These are phyloP conservation scores for Scytalopus superciliaris DNA, from an alignment of 2,113 vertebrate genomes.

Conservation along the genomic window DNA sequence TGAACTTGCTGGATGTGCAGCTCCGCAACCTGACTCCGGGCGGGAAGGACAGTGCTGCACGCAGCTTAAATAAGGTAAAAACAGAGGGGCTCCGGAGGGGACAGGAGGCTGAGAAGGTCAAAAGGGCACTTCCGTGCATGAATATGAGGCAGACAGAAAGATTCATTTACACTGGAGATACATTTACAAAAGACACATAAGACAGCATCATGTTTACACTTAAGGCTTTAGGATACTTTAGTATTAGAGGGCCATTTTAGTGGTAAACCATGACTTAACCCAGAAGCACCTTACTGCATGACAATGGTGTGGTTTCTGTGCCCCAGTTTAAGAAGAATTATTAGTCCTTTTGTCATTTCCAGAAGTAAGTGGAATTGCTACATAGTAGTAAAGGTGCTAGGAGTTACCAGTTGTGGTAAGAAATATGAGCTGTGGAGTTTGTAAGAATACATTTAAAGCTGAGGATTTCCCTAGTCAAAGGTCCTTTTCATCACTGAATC, in stretches of 20 bases:
- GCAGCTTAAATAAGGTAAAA: conserved; percentile 96
- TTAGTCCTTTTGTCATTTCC: neutral
- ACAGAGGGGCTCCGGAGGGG: neutral
- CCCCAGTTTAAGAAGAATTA: neutral
- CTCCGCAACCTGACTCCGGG: conserved; percentile 94
- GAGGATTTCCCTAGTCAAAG: neutral
- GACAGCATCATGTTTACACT: neutral
- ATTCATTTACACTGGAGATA: neutral
- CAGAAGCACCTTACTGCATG: neutral
- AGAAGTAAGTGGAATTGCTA: neutral
- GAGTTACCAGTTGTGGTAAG: neutral
- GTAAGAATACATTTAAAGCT: neutral
- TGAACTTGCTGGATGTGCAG: conserved; percentile 92
- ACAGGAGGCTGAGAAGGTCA: neutral
- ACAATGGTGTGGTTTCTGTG: neutral
- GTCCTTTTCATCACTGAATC: neutral
- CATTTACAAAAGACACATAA: neutral
- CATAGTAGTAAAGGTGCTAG: neutral
- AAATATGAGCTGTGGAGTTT: neutral
- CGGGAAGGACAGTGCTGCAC: conserved; percentile 94
- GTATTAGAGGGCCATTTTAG: neutral
- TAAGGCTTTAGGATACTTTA: neutral
- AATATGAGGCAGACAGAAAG: neutral
- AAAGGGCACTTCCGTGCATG: neutral
- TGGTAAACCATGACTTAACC: neutral